These are phyloP conservation scores for Minunthozetes semirufus DNA, from an alignment of 2,888 invertebrate genomes.

Conservation along the genomic window DNA sequence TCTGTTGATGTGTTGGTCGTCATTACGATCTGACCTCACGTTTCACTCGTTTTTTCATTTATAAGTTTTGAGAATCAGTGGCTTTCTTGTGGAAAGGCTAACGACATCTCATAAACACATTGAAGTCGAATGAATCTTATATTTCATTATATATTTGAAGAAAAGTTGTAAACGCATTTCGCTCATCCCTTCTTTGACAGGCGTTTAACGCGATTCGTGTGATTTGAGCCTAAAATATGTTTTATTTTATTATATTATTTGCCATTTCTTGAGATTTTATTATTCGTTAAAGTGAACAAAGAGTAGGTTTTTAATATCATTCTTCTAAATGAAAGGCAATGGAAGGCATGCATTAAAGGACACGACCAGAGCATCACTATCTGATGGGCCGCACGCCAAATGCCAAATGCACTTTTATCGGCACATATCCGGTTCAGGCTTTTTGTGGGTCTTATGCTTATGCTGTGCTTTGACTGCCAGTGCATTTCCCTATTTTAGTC, in stretches of 20 bases:
- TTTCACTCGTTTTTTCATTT: background rate
- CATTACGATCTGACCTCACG: background rate
- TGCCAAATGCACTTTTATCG: constrained; percentile 16
- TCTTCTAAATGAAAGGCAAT: background rate
- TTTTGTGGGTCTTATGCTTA: background rate
- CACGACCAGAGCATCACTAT: constrained; percentile 10
- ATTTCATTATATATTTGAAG: background rate
- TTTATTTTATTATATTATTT: background rate
- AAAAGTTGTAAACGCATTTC: background rate
- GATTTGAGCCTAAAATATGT: background rate
- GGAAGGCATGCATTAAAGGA: background rate
- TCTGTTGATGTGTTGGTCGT: background rate
- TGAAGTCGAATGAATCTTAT: background rate
- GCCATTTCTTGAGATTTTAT: background rate
- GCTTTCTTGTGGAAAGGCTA: background rate
- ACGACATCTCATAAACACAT: background rate
- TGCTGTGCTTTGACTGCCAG: background rate
- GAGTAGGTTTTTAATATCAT: background rate
- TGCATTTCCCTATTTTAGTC: background rate
- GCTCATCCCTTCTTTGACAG: background rate
- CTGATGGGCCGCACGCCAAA: constrained; percentile 7
- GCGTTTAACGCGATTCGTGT: background rate
- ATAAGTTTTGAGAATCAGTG: background rate
- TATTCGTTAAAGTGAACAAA: background rate
- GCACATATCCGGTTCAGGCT: constrained; percentile 18